These are phyloP conservation scores for Drosophila mayri DNA, from an alignment of 1,140 invertebrate species.

Conservation along the genomic window DNA sequence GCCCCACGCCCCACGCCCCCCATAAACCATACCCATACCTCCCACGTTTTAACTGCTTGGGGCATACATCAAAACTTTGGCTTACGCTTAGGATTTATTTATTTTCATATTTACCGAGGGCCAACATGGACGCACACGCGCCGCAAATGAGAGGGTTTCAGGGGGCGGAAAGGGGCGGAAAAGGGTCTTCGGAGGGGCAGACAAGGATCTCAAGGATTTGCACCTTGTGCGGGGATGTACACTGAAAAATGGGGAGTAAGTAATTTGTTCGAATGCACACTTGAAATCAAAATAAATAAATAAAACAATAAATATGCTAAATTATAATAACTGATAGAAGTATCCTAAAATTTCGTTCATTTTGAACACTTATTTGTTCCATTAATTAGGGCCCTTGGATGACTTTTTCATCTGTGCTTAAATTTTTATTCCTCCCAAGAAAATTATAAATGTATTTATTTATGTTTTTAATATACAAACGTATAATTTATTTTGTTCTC, in stretches of 20 bases:
- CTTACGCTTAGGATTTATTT: conserved; percentile 83
- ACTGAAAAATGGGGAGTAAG: background rate
- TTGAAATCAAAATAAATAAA: background rate
- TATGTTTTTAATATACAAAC: background rate
- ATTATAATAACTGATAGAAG: background rate
- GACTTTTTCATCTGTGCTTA: background rate
- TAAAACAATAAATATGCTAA: background rate
- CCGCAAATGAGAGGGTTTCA: conserved; percentile 49
- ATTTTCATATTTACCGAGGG: conserved; percentile 81
- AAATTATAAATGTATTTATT: background rate
- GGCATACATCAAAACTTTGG: conserved; percentile 83
- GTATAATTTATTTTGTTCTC: background rate
- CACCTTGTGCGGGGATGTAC: conserved; percentile 51
- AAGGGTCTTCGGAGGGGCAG: conserved; percentile 25
- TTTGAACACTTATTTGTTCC: background rate
- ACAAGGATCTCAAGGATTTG: conserved; percentile 83
- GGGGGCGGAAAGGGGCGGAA: background rate
- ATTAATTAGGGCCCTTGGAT: background rate
- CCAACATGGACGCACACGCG: conserved; percentile 53
- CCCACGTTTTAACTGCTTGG: conserved; percentile 79
- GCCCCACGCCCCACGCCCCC: conserved; percentile 17
- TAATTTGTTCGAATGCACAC: background rate
- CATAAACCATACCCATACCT: conserved; percentile 46
- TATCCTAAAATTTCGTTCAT: no score
- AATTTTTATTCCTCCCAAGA: background rate